Conservation (phyloP, 2,888 invertebrate genomes). For the Eupelmus urozonus region DNA sequence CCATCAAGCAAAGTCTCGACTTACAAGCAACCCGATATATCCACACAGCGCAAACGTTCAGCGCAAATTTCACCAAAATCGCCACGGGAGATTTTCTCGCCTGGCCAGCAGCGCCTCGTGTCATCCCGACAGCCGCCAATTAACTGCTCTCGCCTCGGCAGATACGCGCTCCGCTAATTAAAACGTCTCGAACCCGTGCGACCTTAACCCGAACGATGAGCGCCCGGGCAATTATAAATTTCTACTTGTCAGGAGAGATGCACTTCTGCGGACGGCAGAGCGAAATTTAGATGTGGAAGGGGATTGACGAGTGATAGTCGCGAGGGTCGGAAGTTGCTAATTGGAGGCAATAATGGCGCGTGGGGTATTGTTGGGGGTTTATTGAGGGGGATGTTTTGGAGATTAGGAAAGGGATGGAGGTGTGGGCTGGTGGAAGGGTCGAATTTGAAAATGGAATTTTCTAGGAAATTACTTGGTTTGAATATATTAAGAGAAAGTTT, state of each 20-base stretch:
- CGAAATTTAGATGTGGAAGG: no score
- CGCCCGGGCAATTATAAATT: constrained; percentile 33
- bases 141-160: background rate
- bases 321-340: no score
- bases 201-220: constrained; percentile 38
- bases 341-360: no score
- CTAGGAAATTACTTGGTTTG: constrained; percentile 28
- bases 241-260: constrained; percentile 27
- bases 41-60: background rate
- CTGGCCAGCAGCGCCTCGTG: background rate
- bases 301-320: no score
- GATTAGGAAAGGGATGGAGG: no score
- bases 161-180: constrained; percentile 25
- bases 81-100: background rate
- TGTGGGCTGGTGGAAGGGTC: background rate
- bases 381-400: no score
- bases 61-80: background rate
- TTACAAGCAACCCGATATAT: background rate
- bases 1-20: background rate
- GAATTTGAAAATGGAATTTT: background rate
- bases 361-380: no score
- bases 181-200: constrained; percentile 18
- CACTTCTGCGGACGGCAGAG: background rate
- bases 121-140: constrained; percentile 20
- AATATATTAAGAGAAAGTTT: no score